These are phyloP conservation scores for Dicyrtomina minuta DNA, from an alignment of 2,888 invertebrate genomes.

Conservation along the genomic window DNA sequence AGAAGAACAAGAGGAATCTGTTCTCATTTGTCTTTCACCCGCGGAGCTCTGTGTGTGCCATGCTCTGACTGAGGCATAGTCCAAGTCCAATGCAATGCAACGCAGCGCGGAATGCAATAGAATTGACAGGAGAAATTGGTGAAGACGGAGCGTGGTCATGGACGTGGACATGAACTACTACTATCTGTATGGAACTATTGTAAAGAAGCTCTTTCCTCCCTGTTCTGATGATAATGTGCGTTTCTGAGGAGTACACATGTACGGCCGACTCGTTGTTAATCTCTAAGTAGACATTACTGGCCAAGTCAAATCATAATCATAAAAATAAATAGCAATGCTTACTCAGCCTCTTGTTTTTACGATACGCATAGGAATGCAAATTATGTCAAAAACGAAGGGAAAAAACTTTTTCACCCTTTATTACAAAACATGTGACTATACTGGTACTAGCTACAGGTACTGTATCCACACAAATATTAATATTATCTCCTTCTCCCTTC, in stretches of 20 bases:
- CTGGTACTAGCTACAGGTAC: no score
- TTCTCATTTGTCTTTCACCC: no score
- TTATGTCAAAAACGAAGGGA: not conserved
- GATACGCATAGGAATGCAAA: constrained; percentile 27
- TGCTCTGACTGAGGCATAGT: not conserved
- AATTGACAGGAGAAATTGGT: not conserved
- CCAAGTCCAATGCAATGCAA: not conserved
- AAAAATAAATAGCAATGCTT: constrained; percentile 26
- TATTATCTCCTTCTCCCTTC: not conserved
- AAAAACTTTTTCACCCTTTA: constrained; percentile 12
- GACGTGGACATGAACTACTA: not conserved
- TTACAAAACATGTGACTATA: no score
- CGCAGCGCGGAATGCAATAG: not conserved
- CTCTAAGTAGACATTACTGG: not conserved
- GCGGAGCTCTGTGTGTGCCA: not conserved
- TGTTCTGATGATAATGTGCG: no score
- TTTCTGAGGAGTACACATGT: constrained; percentile 15
- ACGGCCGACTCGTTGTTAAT: not conserved
- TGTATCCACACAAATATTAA: not conserved
- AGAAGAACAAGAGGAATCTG: no score
- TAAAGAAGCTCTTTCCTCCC: constrained; percentile 15
- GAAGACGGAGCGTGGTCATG: no score
- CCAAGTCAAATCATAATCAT: constrained; percentile 21
- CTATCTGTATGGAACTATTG: not conserved
- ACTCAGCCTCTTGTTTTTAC: constrained; percentile 16